Percentiles rank a stretch among this genome's conserved stretches.
phyloP scores from a whole-genome alignment of 2,113 vertebrate genomes.

The Oryzias curvinotus region DNA sequence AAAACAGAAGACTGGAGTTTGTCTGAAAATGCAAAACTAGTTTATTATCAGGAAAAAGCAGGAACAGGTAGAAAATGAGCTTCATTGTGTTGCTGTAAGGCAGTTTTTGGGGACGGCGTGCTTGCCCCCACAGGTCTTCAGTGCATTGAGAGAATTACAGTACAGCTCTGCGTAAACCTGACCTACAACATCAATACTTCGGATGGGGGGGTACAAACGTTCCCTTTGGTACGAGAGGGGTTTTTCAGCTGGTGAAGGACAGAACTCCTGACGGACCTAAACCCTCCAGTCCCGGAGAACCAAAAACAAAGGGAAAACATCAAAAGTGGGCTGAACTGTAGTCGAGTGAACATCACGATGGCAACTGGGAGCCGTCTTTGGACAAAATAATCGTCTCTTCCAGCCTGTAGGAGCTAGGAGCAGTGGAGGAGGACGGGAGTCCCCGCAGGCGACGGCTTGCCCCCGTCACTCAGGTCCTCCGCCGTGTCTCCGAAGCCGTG shows the following conservation, averaged over 20 bases:
- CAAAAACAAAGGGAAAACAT: too few relatives aligned
- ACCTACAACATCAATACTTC: too few relatives aligned
- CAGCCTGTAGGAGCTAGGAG: too few relatives aligned
- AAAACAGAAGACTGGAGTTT: not conserved
- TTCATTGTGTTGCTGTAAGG: not conserved
- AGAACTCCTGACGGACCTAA: not conserved
- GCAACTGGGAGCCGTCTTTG: too few relatives aligned
- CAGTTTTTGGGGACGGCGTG: not conserved
- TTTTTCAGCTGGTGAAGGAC: not conserved
- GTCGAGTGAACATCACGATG: too few relatives aligned
- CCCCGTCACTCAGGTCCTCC: constrained; percentile 86
- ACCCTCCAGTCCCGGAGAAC: too few relatives aligned
- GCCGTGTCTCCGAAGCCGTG: constrained; percentile 97
- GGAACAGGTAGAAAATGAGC: constrained; percentile 27
- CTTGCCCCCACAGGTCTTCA: too few relatives aligned
- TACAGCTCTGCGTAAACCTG: too few relatives aligned
- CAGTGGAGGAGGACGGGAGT: too few relatives aligned
- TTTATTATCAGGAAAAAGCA: constrained; percentile 34
- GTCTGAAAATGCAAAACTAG: constrained; percentile 35
- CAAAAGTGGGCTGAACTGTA: too few relatives aligned
- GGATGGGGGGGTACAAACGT: not conserved
- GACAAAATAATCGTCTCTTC: too few relatives aligned
- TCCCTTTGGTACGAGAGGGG: constrained; percentile 56
- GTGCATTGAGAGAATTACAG: too few relatives aligned
- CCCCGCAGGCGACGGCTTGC: constrained; percentile 30